Evolutionary conservation across 2,888 invertebrate genomes (phyloP), one percentile per base, ranked within the genome.

Genomic region (Laspeyria flexula): DNA sequence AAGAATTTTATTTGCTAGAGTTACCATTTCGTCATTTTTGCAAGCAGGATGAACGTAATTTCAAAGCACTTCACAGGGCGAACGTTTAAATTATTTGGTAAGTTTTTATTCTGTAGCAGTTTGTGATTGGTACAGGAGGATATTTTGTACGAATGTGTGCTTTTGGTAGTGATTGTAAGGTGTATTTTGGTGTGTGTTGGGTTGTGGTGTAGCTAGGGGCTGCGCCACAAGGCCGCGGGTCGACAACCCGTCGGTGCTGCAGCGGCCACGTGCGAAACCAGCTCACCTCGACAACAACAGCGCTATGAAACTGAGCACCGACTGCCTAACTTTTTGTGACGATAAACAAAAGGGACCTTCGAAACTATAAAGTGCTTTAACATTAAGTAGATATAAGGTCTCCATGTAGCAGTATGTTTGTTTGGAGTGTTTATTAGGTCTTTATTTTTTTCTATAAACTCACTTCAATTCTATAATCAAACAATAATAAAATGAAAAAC

Each of bases 201-300:
- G 43, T 56, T n/a, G n/a, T n/a, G n/a, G 55, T 57, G 57, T 61
- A 60, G 55, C 65, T 69, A 79, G 83, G 82, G 83, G 78, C 80
- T 81, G 77, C 68, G 81, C 71, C 73, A 75, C 88, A 89, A 90
- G 87, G 89, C 82, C 85, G 81, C 60, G 75, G 90, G 89, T 89
- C 88, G 86, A 83, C 86, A 88, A 89, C 89, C 88, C 79, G 81
- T 69, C 73, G 66, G 71, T 63, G 68, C 75, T 73, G 77, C 79
- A 77, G 77, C 73, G 73, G 75, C 83, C 87, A 85, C 86, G 87
- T 86, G 88, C 84, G 81, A 82, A 87, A 85, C 85, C 79, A 81
- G 84, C 82, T 88, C 74, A 80, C 85, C 85, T 84, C 85, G 79
- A 72, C 76, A 75, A 76, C 77, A 77, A 69, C 55, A 43, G 43